A percentile compares a stretch with the other conserved stretches of the same genome.
Evolutionary conservation across 2,888 invertebrate species (phyloP).

Genomic region (Rotaria socialis): DNA sequence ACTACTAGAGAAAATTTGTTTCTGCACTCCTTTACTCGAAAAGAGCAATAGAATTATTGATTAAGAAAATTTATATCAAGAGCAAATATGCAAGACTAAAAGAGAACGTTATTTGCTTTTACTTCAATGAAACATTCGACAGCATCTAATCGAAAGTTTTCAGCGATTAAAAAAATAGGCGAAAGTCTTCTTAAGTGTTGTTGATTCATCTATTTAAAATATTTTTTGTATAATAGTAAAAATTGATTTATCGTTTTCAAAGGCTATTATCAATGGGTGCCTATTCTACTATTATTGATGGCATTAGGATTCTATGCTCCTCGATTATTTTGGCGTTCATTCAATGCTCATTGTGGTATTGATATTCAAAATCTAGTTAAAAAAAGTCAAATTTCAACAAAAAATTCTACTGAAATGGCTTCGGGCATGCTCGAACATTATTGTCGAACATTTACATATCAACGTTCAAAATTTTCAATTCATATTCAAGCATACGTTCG

Average conservation of each 20-base stretch:
- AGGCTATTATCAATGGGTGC: constrained; percentile 46
- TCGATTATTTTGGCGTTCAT: constrained; percentile 45
- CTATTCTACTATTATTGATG: constrained; percentile 43
- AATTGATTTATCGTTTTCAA: neutral
- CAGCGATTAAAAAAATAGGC: too few relatives aligned
- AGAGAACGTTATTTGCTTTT: too few relatives aligned
- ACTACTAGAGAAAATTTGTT: too few relatives aligned
- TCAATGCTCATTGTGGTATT: constrained; percentile 42
- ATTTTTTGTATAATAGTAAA: too few relatives aligned
- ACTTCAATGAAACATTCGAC: too few relatives aligned
- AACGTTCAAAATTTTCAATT: neutral
- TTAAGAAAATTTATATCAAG: too few relatives aligned
- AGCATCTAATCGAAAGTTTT: too few relatives aligned
- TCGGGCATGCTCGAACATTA: constrained; percentile 40
- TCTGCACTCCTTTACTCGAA: too few relatives aligned
- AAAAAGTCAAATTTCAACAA: constrained; percentile 39
- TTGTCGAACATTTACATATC: constrained; percentile 17
- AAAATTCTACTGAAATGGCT: constrained; percentile 38
- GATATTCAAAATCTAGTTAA: constrained; percentile 43
- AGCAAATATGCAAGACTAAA: too few relatives aligned
- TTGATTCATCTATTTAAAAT: too few relatives aligned
- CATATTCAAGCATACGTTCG: neutral
- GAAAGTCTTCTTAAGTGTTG: too few relatives aligned
- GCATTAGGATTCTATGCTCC: constrained; percentile 44
- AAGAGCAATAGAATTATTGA: too few relatives aligned